Evolutionary conservation across 2,113 vertebrate species (phyloP).

Genomic region (human (Homo sapiens)): DNA sequence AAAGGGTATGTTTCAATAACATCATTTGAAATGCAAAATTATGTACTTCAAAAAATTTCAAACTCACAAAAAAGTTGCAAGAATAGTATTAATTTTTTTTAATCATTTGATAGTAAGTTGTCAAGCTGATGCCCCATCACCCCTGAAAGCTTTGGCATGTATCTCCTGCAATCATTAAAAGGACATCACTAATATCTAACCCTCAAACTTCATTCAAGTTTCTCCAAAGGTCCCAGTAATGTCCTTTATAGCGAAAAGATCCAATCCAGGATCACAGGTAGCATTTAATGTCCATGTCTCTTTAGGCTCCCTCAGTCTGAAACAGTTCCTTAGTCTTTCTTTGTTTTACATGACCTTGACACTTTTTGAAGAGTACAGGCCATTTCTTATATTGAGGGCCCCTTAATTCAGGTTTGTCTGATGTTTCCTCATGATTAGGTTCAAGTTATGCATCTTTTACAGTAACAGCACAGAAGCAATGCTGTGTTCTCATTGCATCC

Average conservation of each 20-base stretch:
- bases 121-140: neutral
- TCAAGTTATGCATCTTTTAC: constrained; percentile 11
- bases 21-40: neutral
- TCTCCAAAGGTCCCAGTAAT: neutral
- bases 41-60: neutral
- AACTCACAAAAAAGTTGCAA: neutral
- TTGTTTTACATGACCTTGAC: constrained; percentile 10
- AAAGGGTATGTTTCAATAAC: neutral
- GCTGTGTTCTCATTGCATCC: constrained; percentile 16
- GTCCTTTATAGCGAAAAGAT: neutral
- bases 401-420: constrained; percentile 18
- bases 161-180: neutral
- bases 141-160: neutral
- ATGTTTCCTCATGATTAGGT: constrained; percentile 36
- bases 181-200: neutral
- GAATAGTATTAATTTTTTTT: neutral
- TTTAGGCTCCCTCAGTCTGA: neutral
- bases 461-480: neutral
- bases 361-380: neutral
- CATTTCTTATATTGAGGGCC: neutral
- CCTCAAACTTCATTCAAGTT: neutral
- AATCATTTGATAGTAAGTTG: neutral
- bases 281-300: neutral
- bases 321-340: neutral
- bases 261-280: neutral